Percentiles rank a stretch among this genome's conserved stretches.
These are phyloP conservation scores for Limanda limanda DNA, from an alignment of 2,113 vertebrate genomes.

Conservation along the genomic window DNA sequence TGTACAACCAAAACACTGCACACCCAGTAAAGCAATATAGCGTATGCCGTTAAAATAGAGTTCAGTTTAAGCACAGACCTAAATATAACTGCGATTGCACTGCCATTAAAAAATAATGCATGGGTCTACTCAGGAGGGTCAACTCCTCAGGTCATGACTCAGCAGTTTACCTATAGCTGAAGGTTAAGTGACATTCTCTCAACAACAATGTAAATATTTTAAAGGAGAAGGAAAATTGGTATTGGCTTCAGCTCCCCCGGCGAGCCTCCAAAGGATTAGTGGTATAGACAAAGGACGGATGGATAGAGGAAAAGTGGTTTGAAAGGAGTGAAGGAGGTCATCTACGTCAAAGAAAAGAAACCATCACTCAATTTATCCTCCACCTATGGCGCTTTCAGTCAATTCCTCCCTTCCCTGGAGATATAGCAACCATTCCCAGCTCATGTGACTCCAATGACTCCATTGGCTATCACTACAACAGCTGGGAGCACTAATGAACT, in stretches of 20 bases:
- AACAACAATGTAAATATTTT: too few relatives aligned
- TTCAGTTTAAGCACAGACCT: not conserved
- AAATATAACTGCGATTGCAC: not conserved
- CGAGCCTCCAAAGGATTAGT: too few relatives aligned
- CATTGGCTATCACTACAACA: not conserved
- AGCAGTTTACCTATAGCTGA: too few relatives aligned
- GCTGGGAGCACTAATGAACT: not conserved
- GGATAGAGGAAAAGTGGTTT: too few relatives aligned
- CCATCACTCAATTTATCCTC: not conserved
- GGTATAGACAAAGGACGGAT: too few relatives aligned
- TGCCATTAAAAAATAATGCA: not conserved
- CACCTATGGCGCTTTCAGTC: not conserved
- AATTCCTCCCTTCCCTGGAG: not conserved
- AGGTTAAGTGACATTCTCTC: too few relatives aligned
- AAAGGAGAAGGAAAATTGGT: too few relatives aligned
- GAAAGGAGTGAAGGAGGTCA: not conserved
- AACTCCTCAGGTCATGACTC: not conserved
- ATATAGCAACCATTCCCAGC: not conserved
- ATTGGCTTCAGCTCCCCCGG: too few relatives aligned
- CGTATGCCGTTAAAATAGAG: not conserved
- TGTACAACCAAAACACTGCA: not conserved
- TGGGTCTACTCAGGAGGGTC: not conserved
- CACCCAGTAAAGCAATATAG: not conserved
- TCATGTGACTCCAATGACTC: not conserved
- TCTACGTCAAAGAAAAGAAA: not conserved